Conservation (phyloP, 2,113 vertebrate species). For the Chionis minor region DNA sequence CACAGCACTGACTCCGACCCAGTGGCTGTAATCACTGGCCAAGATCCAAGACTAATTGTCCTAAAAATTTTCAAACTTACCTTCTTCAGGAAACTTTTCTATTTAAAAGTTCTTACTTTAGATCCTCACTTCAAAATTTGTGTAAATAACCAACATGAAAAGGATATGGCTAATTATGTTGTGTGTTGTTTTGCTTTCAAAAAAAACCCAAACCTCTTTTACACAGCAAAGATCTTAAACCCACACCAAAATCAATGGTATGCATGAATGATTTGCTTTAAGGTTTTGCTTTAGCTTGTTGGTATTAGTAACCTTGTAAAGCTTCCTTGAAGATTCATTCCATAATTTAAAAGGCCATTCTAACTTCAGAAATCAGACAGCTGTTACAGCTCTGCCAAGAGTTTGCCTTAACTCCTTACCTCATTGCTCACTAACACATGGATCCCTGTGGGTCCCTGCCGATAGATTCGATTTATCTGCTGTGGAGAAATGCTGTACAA, state of each 20-base stretch:
- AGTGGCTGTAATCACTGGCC: background rate
- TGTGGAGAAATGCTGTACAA: constrained; percentile 88
- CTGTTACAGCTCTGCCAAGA: background rate
- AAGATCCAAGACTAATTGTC: background rate
- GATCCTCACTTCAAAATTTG: background rate
- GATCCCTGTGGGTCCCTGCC: constrained; percentile 87
- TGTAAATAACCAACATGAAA: background rate
- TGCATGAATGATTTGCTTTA: background rate
- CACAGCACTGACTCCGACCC: background rate
- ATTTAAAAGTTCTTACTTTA: background rate
- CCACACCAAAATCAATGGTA: background rate
- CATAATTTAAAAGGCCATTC: background rate
- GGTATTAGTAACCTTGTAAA: background rate
- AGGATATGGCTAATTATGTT: background rate
- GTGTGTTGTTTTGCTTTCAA: background rate
- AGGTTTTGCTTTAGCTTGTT: background rate
- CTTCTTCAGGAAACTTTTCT: background rate
- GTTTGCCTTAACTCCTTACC: constrained; percentile 72
- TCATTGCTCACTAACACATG: constrained; percentile 90
- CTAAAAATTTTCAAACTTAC: background rate
- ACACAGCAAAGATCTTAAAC: background rate
- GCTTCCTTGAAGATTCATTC: background rate
- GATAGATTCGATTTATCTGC: constrained; percentile 88
- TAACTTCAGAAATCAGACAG: background rate
- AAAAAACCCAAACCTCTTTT: background rate